Evolutionary conservation across 2,113 vertebrate species (phyloP).

Genomic region (Excalfactoria chinensis): DNA sequence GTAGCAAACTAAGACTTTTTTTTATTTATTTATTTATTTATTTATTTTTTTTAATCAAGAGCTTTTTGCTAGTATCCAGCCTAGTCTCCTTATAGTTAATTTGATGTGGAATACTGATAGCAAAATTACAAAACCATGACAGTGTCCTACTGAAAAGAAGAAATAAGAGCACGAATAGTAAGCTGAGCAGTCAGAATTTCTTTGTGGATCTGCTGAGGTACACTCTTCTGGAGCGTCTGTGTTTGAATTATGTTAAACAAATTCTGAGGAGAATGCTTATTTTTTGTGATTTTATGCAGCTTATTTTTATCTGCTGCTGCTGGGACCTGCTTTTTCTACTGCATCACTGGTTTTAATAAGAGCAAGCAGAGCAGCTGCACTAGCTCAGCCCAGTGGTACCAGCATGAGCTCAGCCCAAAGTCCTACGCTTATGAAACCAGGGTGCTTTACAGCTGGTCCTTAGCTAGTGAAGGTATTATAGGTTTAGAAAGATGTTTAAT

Average conservation of each 20-base stretch:
- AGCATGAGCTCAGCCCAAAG: background rate
- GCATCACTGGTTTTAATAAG: background rate
- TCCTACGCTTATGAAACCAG: background rate
- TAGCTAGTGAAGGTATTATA: background rate
- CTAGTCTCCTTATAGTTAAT: background rate
- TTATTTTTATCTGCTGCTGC: background rate
- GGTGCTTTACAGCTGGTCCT: background rate
- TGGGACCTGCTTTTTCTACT: background rate
- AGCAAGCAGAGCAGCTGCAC: background rate
- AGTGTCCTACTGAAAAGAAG: background rate
- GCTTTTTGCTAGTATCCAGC: background rate
- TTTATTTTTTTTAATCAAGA: background rate
- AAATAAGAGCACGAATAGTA: background rate
- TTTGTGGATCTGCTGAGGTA: background rate
- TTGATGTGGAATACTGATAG: no score
- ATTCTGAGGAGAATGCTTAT: background rate
- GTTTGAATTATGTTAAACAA: background rate
- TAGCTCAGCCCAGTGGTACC: background rate
- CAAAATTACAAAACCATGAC: no score
- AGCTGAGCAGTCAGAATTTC: background rate
- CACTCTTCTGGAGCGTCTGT: background rate
- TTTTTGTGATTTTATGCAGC: background rate
- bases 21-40: no score
- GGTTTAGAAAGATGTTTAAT: background rate
- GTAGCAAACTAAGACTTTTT: background rate